Conservation (phyloP, 2,797 vertebrate genomes). For the Epinephelus awoara region DNA sequence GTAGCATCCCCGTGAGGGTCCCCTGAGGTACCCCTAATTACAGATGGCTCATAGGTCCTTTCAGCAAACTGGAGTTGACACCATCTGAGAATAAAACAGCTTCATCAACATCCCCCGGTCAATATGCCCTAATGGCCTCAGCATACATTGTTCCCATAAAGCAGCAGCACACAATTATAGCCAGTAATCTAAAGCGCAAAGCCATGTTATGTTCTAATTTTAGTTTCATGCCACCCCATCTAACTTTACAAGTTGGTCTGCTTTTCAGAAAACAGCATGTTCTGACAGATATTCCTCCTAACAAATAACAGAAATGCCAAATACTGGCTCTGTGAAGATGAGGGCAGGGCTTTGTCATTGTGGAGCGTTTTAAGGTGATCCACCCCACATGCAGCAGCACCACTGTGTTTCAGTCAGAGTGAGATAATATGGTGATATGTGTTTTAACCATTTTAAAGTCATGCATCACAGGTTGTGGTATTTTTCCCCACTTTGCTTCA, state of each 20-base stretch:
- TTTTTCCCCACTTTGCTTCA: neutral
- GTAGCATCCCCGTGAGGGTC: conserved; percentile 53
- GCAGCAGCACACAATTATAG: conserved; percentile 31
- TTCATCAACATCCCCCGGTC: conserved; percentile 52
- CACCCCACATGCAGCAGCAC: conserved; percentile 28
- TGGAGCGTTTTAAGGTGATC: conserved; percentile 79
- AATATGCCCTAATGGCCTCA: conserved; percentile 44
- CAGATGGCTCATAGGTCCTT: conserved; percentile 67
- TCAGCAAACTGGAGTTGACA: conserved; percentile 50
- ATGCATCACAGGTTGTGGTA: neutral
- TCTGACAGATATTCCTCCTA: conserved; percentile 30
- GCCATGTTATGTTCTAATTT: conserved; percentile 4
- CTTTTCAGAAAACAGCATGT: conserved; percentile 15
- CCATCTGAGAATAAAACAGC: conserved; percentile 58
- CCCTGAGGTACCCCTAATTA: conserved; percentile 63
- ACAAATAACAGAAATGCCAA: conserved; percentile 69
- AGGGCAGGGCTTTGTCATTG: conserved; percentile 84
- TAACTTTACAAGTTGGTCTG: conserved; percentile 18
- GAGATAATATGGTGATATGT: neutral
- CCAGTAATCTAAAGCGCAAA: conserved; percentile 28
- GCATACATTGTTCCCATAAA: conserved; percentile 59
- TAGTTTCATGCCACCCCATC: neutral
- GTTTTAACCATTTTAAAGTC: neutral
- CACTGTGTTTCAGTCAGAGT: neutral
- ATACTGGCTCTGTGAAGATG: conserved; percentile 69